Base-by-base conservation (phyloP, 2,113 vertebrate genomes). In the Acanthochromis polyacanthus region DNA sequence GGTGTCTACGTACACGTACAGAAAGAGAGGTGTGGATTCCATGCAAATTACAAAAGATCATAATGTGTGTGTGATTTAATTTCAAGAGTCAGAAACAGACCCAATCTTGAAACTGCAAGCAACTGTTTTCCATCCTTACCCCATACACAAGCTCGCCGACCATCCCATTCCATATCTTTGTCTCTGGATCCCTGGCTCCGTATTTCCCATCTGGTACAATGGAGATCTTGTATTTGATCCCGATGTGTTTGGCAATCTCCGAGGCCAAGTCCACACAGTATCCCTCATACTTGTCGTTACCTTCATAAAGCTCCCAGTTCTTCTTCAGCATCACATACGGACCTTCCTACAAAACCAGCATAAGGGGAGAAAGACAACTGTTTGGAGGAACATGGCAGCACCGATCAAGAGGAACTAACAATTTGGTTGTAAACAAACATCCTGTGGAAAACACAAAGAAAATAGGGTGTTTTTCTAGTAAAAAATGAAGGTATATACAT, bases 141-240 rank as follows among this genome's bases (percentile, higher is more conserved):
- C 98, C 98, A 80, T 99, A 99, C 66, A 99, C 98, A 89, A 99
- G 97, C 89, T 99, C 98, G 91, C 98, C 98, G 71, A 99, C 98
- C 98, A 99, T 99, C 92, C 98, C 98, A 88, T 99, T 99, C 98
- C 98, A 99, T 91, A 99, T 99, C 95, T 99, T 99, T 70, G 98
- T 99, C 89, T 99, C 97, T 84, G 97, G 96, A 90, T 99, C 98
- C 90, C 98, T 95, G 91, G 98, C 98, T 93, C 98, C 98, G 14
- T 99, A 99, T 91, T 99, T 99, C 91, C 98, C 98, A 90, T 99
- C 98, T 45, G 97, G 97, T 57, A 99, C 98, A 81, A 99, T 98
- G 88, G 97, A 96, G 93, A 99, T 98, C 96, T 99, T 98, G 94
- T 99, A 99, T 91, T 98, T 99, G 94, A 99, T 97, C 88, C 97